Conservation (phyloP, 2,113 vertebrate genomes). For the Chionis minor region DNA sequence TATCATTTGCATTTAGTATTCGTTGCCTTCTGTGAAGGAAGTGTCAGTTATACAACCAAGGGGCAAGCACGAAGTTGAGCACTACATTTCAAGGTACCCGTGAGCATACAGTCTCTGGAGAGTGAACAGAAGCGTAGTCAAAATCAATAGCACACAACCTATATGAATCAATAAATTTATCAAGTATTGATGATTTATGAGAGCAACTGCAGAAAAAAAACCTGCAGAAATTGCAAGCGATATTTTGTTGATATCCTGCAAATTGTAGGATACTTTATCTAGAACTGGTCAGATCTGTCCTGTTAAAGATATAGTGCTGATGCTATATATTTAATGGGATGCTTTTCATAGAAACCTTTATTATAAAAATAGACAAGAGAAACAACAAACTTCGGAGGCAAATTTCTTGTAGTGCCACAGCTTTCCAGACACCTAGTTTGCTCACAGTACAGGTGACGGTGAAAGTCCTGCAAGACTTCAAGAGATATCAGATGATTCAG, state of each 20-base stretch:
- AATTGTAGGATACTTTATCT: background rate
- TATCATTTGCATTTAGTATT: background rate
- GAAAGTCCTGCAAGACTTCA: background rate
- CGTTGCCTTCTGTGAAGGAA: background rate
- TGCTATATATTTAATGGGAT: background rate
- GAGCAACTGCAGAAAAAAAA: background rate
- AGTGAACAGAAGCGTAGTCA: background rate
- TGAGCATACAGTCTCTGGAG: background rate
- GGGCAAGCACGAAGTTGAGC: background rate
- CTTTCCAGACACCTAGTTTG: background rate
- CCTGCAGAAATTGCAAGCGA: too few species aligned
- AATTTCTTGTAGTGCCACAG: background rate
- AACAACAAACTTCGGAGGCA: background rate
- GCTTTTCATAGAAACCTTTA: background rate
- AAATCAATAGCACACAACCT: background rate
- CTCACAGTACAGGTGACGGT: background rate
- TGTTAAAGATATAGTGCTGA: background rate
- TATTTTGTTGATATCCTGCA: too few species aligned
- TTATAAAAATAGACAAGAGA: background rate
- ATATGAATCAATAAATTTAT: background rate
- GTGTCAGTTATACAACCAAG: background rate
- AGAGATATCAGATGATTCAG: background rate
- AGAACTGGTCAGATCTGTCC: background rate
- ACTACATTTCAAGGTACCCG: background rate
- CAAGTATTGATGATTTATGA: background rate